A percentile compares a stretch with the other conserved stretches of the same genome.
Evolutionary conservation across 1,140 invertebrate species (phyloP).

Genomic region (Euwallacea similis): DNA sequence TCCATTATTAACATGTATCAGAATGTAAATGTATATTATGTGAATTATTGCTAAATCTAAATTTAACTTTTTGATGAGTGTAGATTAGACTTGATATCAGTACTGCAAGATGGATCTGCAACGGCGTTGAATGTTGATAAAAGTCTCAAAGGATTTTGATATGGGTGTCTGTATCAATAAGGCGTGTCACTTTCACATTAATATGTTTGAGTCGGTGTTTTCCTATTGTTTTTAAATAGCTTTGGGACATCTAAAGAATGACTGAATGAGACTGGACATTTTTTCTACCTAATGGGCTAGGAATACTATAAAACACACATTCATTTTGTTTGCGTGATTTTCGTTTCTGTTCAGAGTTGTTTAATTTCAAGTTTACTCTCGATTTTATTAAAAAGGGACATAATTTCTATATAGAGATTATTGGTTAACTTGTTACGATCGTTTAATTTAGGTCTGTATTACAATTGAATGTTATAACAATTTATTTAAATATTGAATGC

Average conservation of each 20-base stretch:
- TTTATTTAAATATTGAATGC: neutral
- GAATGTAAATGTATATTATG: neutral
- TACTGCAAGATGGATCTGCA: too few species aligned
- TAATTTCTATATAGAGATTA: neutral
- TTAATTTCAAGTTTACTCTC: neutral
- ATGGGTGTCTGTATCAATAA: too few species aligned
- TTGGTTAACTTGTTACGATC: neutral
- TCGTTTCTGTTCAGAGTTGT: neutral
- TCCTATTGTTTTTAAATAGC: neutral
- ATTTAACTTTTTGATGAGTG: neutral
- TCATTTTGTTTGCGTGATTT: neutral
- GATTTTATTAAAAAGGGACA: too few species aligned
- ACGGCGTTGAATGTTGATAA: too few species aligned
- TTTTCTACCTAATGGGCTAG: conserved; percentile 6
- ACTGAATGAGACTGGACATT: conserved; percentile 21
- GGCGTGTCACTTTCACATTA: too few species aligned
- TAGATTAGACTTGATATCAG: too few species aligned
- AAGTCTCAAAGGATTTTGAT: too few species aligned
- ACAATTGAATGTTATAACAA: conserved; percentile 2
- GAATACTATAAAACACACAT: conserved; percentile 6
- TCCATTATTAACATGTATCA: neutral
- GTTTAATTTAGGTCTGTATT: neutral
- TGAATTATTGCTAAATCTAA: neutral
- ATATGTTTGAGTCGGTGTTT: too few species aligned
- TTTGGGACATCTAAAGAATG: neutral